Conservation (phyloP, 2,888 invertebrate species). For the Erebia aethiops region DNA sequence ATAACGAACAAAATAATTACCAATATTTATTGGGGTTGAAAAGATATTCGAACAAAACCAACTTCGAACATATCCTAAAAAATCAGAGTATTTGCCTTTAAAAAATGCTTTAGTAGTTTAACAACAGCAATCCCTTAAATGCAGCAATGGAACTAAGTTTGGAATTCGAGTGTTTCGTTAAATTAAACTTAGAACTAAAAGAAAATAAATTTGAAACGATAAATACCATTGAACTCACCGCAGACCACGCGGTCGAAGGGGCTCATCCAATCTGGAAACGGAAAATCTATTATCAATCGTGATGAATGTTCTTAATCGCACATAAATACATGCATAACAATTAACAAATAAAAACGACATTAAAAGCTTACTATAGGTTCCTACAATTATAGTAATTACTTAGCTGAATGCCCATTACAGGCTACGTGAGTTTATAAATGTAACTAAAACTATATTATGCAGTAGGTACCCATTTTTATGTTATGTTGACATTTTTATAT, state of each 20-base stretch:
- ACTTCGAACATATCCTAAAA: no score
- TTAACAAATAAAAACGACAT: conserved; percentile 25
- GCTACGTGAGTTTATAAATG: background rate
- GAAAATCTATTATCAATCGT: conserved; percentile 84
- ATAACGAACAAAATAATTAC: background rate
- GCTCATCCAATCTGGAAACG: conserved; percentile 96
- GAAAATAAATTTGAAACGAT: conserved; percentile 84
- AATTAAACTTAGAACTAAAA: conserved; percentile 78
- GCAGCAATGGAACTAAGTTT: conserved; percentile 7
- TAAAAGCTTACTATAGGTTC: background rate
- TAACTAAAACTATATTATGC: no score
- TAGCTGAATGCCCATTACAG: background rate
- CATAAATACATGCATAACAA: conserved; percentile 64
- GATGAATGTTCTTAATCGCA: conserved; percentile 76
- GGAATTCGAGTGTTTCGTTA: conserved; percentile 24
- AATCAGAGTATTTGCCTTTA: no score
- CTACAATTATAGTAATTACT: background rate
- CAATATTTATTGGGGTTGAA: background rate
- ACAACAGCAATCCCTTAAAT: background rate
- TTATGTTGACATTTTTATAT: no score
- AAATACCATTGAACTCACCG: conserved; percentile 95
- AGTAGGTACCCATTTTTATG: no score
- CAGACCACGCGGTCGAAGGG: conserved; percentile 97
- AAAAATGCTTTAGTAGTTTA: no score
- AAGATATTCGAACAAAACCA: background rate